Evolutionary conservation across 1,140 invertebrate species (phyloP).

Genomic region (Drosophila ercepeae): DNA sequence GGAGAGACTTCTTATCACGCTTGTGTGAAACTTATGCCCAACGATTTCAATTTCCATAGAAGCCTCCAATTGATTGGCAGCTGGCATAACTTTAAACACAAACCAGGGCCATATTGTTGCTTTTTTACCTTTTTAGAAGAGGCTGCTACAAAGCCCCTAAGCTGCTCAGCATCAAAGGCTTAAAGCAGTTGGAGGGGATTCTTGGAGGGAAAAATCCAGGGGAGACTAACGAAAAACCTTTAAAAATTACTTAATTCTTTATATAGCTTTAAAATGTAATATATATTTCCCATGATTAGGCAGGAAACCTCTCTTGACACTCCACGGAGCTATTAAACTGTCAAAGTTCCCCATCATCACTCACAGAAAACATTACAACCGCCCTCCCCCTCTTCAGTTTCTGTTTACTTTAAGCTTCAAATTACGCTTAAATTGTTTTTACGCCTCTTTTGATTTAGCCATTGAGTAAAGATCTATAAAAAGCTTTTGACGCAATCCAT

Average conservation of each 20-base stretch:
- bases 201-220: neutral
- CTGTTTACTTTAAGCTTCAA: conserved; percentile 76
- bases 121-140: conserved; percentile 44
- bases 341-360: conserved; percentile 66
- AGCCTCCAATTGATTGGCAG: conserved; percentile 33
- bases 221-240: too few species aligned
- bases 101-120: conserved; percentile 14
- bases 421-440: conserved; percentile 81
- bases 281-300: conserved; percentile 50
- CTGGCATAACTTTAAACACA: conserved; percentile 35
- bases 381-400: conserved; percentile 11
- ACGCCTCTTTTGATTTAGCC: conserved; percentile 46
- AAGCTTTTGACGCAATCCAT: conserved; percentile 53
- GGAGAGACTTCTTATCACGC: conserved; percentile 49
- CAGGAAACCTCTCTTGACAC: conserved; percentile 11
- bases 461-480: conserved; percentile 56
- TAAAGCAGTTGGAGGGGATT: conserved; percentile 35
- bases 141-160: conserved; percentile 56
- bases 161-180: conserved; percentile 58
- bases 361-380: conserved; percentile 56
- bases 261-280: neutral
- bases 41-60: conserved; percentile 57
- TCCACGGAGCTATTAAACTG: conserved; percentile 65
- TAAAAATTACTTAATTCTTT: too few species aligned
- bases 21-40: conserved; percentile 46